A percentile compares a stretch with the other conserved stretches of the same genome.
These are phyloP conservation scores for Forbesichthys papilliferus DNA, from an alignment of 2,113 vertebrate species.

Conservation along the genomic window DNA sequence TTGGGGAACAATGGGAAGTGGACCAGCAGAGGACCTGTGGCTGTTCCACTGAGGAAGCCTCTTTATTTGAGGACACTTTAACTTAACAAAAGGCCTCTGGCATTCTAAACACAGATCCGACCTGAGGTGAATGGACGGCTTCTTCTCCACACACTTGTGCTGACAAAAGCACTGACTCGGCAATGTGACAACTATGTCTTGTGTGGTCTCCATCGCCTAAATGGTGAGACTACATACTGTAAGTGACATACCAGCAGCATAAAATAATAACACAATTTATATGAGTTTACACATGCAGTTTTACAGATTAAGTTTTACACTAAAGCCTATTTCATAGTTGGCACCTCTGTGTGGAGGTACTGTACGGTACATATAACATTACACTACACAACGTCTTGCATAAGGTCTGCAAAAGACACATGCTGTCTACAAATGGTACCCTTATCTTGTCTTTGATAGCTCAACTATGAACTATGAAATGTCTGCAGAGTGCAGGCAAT, in stretches of 20 bases:
- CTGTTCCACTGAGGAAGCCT: conserved; percentile 76
- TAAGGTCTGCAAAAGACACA: too few relatives aligned
- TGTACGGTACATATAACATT: too few relatives aligned
- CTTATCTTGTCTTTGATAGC: too few relatives aligned
- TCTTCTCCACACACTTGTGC: conserved; percentile 63
- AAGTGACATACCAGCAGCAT: background rate
- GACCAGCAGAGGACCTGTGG: conserved; percentile 64
- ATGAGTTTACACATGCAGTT: too few relatives aligned
- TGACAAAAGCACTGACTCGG: conserved; percentile 58
- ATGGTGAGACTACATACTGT: conserved; percentile 25
- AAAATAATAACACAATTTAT: too few relatives aligned
- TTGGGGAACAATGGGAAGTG: conserved; percentile 73
- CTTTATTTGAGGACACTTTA: conserved; percentile 77
- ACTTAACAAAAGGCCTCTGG: conserved; percentile 76
- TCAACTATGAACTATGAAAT: too few relatives aligned
- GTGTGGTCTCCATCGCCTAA: conserved; percentile 61
- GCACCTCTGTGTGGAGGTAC: too few relatives aligned
- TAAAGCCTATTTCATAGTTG: too few relatives aligned
- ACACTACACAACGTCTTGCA: too few relatives aligned
- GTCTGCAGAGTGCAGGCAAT: too few relatives aligned
- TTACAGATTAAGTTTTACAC: too few relatives aligned
- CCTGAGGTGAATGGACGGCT: conserved; percentile 60
- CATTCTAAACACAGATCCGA: conserved; percentile 65
- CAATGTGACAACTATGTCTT: conserved; percentile 40
- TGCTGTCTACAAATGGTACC: too few relatives aligned